These are phyloP conservation scores for Caenorhabditis plicata DNA, from an alignment of 2,888 invertebrate genomes.

Conservation along the genomic window DNA sequence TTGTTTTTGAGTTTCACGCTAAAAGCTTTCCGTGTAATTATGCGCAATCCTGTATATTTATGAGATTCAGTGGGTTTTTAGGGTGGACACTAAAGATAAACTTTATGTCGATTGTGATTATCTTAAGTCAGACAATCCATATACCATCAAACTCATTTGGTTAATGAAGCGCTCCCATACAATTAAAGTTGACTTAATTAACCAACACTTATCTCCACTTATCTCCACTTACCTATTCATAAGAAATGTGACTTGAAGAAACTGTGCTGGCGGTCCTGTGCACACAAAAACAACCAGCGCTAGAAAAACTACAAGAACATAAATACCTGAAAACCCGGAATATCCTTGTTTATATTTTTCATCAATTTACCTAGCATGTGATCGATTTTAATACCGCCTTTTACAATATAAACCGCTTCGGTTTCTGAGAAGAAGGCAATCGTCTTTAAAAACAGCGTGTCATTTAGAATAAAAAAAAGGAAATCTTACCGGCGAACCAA, in stretches of 20 bases:
- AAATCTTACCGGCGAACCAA: slow-evolving; percentile 19
- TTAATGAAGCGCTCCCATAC: too few relatives aligned
- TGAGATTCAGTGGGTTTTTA: too few relatives aligned
- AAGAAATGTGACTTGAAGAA: slow-evolving; percentile 15
- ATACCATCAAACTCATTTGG: too few relatives aligned
- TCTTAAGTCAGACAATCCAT: too few relatives aligned
- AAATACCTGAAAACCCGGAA: slow-evolving; percentile 7
- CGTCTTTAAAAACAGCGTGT: slow-evolving; percentile 7
- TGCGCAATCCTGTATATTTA: too few relatives aligned
- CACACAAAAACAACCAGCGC: slow-evolving; percentile 22
- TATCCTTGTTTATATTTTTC: background rate
- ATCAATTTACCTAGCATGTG: too few relatives aligned
- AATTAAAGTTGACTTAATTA: too few relatives aligned
- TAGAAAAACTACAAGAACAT: slow-evolving; percentile 12
- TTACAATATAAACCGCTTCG: slow-evolving; percentile 24
- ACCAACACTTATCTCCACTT: too few relatives aligned
- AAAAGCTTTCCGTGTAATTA: too few relatives aligned
- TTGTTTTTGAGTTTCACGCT: too few relatives aligned
- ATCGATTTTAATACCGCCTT: slow-evolving; percentile 21
- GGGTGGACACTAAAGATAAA: too few relatives aligned
- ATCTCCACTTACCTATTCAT: slow-evolving; percentile 9
- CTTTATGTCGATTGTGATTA: too few relatives aligned
- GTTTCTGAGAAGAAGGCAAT: slow-evolving; percentile 22
- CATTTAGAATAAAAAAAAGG: background rate
- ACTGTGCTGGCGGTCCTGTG: slow-evolving; percentile 22